Conservation (phyloP, 2,888 invertebrate genomes). For the Alloplasta piceator region DNA sequence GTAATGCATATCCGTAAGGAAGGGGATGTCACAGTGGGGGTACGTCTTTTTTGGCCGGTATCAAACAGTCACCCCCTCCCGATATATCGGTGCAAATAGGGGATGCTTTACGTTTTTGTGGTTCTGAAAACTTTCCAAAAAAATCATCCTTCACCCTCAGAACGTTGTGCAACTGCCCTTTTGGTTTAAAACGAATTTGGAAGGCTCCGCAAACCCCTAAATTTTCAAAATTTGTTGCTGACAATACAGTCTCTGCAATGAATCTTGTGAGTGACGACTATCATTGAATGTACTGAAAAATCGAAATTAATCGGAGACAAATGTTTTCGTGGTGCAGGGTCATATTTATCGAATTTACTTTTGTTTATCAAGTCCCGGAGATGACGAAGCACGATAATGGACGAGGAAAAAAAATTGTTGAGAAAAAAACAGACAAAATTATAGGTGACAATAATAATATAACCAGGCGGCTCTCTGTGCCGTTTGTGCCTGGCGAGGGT, state of each 20-base stretch:
- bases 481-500: slow-evolving; percentile 63
- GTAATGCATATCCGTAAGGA: neutral
- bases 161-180: neutral
- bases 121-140: neutral
- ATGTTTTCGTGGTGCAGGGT: too few species aligned
- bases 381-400: too few species aligned
- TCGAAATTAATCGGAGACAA: too few species aligned
- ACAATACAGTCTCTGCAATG: too few species aligned
- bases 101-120: neutral
- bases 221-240: too few species aligned
- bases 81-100: slow-evolving; percentile 7
- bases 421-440: slow-evolving; percentile 57
- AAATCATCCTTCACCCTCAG: neutral
- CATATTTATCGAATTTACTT: too few species aligned
- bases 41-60: neutral
- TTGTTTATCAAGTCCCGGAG: too few species aligned
- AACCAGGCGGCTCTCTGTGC: slow-evolving; percentile 42
- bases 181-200: neutral
- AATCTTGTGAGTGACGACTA: too few species aligned
- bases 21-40: neutral
- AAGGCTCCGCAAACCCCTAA: too few species aligned
- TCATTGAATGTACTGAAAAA: too few species aligned
- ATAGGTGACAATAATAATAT: slow-evolving; percentile 64
- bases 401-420: slow-evolving; percentile 23
- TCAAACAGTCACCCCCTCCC: slow-evolving; percentile 38